These are phyloP conservation scores for Cichladusa arquata DNA, from an alignment of 2,113 vertebrate species.

Conservation along the genomic window DNA sequence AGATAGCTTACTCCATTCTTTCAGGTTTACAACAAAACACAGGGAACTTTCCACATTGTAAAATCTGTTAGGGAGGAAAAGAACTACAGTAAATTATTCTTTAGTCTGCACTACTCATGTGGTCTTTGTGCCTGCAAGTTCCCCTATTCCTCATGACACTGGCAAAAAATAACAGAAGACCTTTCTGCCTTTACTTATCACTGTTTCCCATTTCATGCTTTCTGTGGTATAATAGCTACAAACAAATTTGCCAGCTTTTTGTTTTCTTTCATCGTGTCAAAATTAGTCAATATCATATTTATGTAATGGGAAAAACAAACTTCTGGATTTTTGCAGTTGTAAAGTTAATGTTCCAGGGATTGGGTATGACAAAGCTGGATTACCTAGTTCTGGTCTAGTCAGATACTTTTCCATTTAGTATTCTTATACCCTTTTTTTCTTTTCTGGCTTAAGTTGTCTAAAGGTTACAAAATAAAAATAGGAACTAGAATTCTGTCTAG, in stretches of 20 bases:
- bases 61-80: not conserved
- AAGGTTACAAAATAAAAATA: not conserved
- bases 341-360: not conserved
- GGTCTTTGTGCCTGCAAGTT: not conserved
- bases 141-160: not conserved
- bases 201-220: not conserved
- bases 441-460: not conserved
- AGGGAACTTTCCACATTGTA: not conserved
- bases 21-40: not conserved
- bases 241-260: not conserved
- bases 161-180: not conserved
- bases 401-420: not conserved
- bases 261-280: not conserved
- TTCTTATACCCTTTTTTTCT: not conserved
- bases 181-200: not conserved
- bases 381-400: not conserved
- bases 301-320: not conserved
- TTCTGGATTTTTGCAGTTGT: accelerated
- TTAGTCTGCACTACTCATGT: not conserved
- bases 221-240: not conserved
- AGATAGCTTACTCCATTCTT: not conserved
- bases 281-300: not conserved
- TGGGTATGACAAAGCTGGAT: not conserved
- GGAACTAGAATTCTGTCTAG: not conserved
- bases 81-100: not conserved